Base-by-base conservation (phyloP, 1,140 invertebrate genomes). In the Andricus grossulariae region DNA sequence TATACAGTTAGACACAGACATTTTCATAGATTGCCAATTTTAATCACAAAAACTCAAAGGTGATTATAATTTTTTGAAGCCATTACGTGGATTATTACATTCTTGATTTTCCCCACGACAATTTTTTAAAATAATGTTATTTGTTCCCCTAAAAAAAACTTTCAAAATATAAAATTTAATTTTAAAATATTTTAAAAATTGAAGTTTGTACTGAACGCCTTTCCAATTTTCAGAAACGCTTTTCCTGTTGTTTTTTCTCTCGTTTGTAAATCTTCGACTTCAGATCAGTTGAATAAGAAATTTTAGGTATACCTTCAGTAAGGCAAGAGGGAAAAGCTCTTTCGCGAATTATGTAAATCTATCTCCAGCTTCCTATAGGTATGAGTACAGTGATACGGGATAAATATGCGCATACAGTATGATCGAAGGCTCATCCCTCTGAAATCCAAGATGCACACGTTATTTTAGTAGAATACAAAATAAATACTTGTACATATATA, bases 361-460 rank as follows among this genome's bases (percentile, higher is more conserved):
- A 66, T 39, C 13, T 39, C 25, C 60, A 66, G 13, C 39, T 11
- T 32, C 21, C 57, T 45, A 66, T 66, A 8, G 15, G 16, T 16
- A 3, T 66, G 15, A 32, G 60, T 66, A 45, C 60, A 25, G 25
- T 6, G 15, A 66, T 52, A 71, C 32, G 32, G 39, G 39, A 54
- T 50, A 71, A 72, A 72, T 76, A 76, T 76, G 50, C 50, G 18
- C 51, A 76, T 71, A 71, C 15, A n/a, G 16, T 57, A 57, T 7
- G 60, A 66, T 66, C 60, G 60, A 45, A 21, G 32, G 39, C 21
- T 66, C 60, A 32, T 66, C 25, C 25, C 32, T n/a, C 3, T 11
- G 60, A 21, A 39, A 16, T 66, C 10, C 25, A 66, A 39, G 39
- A 39, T 66, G 13, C 13, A 45, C 13, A 32, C 8, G 1, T 66